Conservation (phyloP, 2,113 vertebrate species). For the Microtus pennsylvanicus region DNA sequence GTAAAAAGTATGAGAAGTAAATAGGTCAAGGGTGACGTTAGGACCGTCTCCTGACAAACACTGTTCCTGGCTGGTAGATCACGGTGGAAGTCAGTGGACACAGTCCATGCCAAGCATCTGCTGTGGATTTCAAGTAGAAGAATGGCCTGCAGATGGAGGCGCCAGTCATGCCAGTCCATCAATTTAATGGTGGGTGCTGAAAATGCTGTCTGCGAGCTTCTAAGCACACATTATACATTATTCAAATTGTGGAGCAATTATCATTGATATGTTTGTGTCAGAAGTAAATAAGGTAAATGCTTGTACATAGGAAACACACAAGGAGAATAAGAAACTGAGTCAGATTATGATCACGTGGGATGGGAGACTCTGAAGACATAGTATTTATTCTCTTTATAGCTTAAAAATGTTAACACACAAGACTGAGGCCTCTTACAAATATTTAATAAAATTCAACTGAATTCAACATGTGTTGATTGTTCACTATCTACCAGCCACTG, state of each 20-base stretch:
- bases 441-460: neutral
- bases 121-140: neutral
- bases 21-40: neutral
- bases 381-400: neutral
- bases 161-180: neutral
- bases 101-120: neutral
- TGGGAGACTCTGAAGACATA: neutral
- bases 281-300: neutral
- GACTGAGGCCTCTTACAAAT: neutral
- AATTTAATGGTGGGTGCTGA: neutral
- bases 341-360: neutral
- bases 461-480: neutral
- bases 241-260: neutral
- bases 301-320: neutral
- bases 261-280: neutral
- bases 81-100: neutral
- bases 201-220: neutral
- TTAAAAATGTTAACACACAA: neutral
- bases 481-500: neutral
- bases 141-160: neutral
- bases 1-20: slow-evolving; percentile 4
- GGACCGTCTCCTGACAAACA: neutral
- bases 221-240: neutral
- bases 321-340: neutral
- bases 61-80: neutral